Conservation (phyloP, 2,797 vertebrate species). For the Bryconaethiops microstoma region DNA sequence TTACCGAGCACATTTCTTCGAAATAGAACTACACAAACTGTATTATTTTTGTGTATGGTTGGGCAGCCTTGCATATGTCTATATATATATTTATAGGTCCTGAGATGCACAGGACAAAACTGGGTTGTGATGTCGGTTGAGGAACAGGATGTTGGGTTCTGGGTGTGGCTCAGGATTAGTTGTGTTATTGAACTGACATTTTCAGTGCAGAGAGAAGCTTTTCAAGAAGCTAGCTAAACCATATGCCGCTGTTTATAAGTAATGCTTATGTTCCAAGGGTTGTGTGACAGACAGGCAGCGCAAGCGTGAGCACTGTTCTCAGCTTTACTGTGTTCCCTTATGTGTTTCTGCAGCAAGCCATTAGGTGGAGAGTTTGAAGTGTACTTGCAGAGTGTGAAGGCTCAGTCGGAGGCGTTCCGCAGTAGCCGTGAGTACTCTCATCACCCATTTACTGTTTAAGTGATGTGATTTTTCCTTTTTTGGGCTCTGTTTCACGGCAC, state of each 20-base stretch:
- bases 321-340: neutral
- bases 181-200: neutral
- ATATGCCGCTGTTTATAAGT: neutral
- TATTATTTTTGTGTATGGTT: too few species aligned
- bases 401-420: conserved; percentile 90
- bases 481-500: neutral
- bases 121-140: neutral
- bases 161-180: neutral
- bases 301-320: conserved; percentile 1
- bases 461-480: neutral
- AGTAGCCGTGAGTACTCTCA: conserved; percentile 85
- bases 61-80: too few species aligned
- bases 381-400: conserved; percentile 86
- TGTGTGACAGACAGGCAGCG: neutral
- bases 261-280: neutral
- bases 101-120: neutral
- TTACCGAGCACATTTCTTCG: too few species aligned
- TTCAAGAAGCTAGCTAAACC: neutral
- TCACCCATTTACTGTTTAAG: neutral
- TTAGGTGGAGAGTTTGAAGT: conserved; percentile 85
- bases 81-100: too few species aligned
- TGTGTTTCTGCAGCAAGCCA: conserved; percentile 72
- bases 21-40: too few species aligned
- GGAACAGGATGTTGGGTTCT: neutral
- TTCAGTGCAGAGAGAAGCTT: neutral